These are phyloP conservation scores for Psilopsiagon aymara DNA, from an alignment of 2,113 vertebrate genomes.

Conservation along the genomic window DNA sequence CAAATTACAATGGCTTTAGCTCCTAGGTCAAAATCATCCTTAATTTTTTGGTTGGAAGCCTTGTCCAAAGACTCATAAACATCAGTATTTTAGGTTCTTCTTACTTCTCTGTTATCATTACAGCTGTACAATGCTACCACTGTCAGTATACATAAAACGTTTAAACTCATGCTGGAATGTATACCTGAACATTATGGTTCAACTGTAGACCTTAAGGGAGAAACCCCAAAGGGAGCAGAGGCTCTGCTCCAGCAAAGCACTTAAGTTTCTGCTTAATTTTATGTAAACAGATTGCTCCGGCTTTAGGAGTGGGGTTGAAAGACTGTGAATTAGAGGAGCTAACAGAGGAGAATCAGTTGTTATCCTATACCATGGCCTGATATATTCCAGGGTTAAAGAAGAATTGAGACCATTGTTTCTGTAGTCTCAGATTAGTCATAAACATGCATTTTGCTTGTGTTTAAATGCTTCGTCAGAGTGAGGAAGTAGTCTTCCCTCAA, in stretches of 20 bases:
- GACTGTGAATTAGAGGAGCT: background rate
- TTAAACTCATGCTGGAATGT: background rate
- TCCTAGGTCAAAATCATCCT: conserved; percentile 5
- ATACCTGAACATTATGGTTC: background rate
- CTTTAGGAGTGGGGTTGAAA: background rate
- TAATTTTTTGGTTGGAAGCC: background rate
- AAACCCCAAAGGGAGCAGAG: background rate
- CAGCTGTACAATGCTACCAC: background rate
- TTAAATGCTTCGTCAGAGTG: background rate
- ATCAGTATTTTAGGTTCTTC: background rate
- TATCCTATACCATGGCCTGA: background rate
- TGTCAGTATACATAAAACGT: background rate
- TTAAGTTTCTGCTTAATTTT: background rate
- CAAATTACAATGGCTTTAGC: background rate
- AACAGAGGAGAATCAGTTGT: background rate
- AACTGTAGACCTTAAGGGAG: background rate
- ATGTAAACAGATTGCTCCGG: background rate
- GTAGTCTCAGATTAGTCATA: background rate
- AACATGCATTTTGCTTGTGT: background rate
- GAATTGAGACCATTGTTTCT: background rate
- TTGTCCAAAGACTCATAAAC: background rate
- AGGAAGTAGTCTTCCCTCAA: background rate
- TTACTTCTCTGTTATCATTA: background rate
- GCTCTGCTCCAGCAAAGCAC: background rate
- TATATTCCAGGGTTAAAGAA: conserved; percentile 1